Conservation (phyloP, 2,797 vertebrate species). For the Hypotaenidia okinawae region DNA sequence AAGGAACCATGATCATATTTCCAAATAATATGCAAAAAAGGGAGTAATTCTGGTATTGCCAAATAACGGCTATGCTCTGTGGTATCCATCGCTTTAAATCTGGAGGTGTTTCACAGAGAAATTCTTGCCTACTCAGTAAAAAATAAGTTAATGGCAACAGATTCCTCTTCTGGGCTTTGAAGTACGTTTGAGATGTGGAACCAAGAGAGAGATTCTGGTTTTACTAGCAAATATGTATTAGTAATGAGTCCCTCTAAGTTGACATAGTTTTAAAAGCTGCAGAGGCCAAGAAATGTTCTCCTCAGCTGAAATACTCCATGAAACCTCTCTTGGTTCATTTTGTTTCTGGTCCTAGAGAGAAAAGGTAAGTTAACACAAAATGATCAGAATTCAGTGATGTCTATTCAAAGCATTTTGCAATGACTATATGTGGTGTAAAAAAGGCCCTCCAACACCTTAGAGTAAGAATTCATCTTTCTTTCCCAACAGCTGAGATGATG, state of each 20-base stretch:
- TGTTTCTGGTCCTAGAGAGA: not conserved
- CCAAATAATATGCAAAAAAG: not conserved
- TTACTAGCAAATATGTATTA: not conserved
- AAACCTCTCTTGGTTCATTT: not conserved
- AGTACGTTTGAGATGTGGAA: not conserved
- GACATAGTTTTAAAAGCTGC: not conserved
- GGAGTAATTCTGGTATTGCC: not conserved
- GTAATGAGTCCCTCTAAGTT: not conserved
- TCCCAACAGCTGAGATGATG: not conserved
- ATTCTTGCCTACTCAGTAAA: constrained; percentile 28
- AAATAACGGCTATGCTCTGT: not conserved
- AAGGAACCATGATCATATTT: not conserved
- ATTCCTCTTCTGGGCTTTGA: not conserved
- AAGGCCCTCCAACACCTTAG: not conserved
- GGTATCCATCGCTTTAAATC: not conserved
- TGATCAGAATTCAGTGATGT: not conserved
- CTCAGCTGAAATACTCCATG: not conserved
- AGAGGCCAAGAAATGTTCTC: not conserved
- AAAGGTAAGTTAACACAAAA: not conserved
- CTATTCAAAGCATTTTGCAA: not conserved
- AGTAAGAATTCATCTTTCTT: not conserved
- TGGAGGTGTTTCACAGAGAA: not conserved
- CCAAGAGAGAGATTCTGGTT: not conserved
- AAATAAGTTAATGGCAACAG: not conserved
- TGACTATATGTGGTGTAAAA: not conserved